Base-by-base conservation (phyloP, 2,888 invertebrate species). In the Synergus japonicus region DNA sequence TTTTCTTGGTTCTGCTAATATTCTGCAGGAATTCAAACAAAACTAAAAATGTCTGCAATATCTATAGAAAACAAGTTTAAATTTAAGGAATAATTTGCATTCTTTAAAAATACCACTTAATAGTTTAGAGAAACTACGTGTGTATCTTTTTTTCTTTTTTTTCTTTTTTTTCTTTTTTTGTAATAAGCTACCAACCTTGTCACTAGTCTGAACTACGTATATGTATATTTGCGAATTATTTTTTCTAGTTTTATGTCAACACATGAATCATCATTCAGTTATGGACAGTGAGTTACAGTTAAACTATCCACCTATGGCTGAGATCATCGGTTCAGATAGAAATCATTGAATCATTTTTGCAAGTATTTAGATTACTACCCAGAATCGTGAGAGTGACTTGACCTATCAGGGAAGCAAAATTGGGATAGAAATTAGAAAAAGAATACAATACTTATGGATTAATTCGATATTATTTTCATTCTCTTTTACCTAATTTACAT, bases 241-340 rank as follows among this genome's bases (percentile, higher is more conserved):
- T 41, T 54, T 54, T 54, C 12, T 54, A 41, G 54, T 73, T 54
- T 73, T 73, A 73, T 73, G 54, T 49, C 73, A 37, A 73, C 54
- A 41, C 37, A 54, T 73, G 73, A 73, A 49, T 73, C 73, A 73
- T 73, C 73, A 37, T 15, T 54, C 73, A 73, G n/a, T 54, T 54
- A 54, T 73, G 73, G 73, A 54, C 37, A 37, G 37, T 73, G n/a
- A 73, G 54, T 58, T 54, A 73, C 54, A 73, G 54, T 73, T 73
- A 49, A 66, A 73, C 73, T 73, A 73, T 37, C 41, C 54, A 54
- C 37, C 54, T 49, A 73, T 73, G 37, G 73, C 15, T 73, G 73
- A 73, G 54, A 73, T 73, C 73, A 73, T 73, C 73, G 41, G 73
- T 73, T 58, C 54, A 37, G 54, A 73, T 73, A 73, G 73, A 54